These are phyloP conservation scores for Odocoileus hemionus DNA, from an alignment of 2,113 vertebrate genomes.

Conservation along the genomic window DNA sequence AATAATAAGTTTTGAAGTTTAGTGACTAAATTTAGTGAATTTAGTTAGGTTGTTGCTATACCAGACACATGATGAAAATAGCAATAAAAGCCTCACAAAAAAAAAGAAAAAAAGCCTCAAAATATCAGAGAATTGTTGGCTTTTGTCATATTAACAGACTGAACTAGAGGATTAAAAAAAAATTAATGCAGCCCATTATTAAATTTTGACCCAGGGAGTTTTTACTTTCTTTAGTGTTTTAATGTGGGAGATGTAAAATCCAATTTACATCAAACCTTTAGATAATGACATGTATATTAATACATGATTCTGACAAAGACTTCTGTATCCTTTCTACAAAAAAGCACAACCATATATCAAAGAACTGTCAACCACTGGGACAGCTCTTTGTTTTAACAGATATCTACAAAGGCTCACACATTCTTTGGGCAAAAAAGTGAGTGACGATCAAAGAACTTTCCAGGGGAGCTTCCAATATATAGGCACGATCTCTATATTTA, in stretches of 20 bases:
- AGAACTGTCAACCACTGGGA: conserved; percentile 23
- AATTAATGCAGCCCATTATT: conserved; percentile 19
- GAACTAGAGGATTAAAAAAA: conserved; percentile 15
- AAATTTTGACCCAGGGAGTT: not conserved
- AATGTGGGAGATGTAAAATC: not conserved
- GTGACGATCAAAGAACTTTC: conserved; percentile 20
- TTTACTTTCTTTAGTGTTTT: conserved; percentile 14
- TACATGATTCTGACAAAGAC: conserved; percentile 24
- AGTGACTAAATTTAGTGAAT: not conserved
- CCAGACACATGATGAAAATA: not conserved
- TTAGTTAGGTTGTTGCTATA: not conserved
- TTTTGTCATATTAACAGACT: not conserved
- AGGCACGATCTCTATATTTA: not conserved
- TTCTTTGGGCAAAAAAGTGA: conserved; percentile 37
- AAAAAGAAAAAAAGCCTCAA: not conserved
- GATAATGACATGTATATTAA: conserved; percentile 28
- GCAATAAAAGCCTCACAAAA: not conserved
- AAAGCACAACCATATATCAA: conserved; percentile 39
- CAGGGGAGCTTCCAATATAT: not conserved
- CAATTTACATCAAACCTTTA: conserved; percentile 36
- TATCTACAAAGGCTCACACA: conserved; percentile 38
- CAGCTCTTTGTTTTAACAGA: conserved; percentile 62
- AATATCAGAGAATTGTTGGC: not conserved
- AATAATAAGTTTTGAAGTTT: not conserved
- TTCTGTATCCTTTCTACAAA: conserved; percentile 43